Evolutionary conservation across 2,888 invertebrate species (phyloP).

Genomic region (Synergus laeviventris): DNA sequence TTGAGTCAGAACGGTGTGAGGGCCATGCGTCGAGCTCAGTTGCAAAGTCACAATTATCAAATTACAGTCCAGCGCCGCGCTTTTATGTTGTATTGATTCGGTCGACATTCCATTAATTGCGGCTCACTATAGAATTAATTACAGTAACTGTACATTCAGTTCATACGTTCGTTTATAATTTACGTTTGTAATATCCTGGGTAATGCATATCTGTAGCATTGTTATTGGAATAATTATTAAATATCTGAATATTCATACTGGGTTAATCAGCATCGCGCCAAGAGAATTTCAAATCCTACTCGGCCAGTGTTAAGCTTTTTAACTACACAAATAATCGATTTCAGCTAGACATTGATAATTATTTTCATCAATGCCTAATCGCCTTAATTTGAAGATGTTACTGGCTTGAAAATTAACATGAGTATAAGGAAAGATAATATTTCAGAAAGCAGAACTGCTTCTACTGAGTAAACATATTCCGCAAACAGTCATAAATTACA

Average conservation of each 20-base stretch:
- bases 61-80: constrained; percentile 16
- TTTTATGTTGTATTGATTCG: constrained; percentile 36
- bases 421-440: background rate
- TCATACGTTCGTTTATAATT: constrained; percentile 32
- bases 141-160: background rate
- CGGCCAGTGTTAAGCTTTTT: constrained; percentile 17
- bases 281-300: constrained; percentile 29
- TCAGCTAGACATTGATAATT: background rate
- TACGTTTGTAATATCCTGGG: constrained; percentile 39
- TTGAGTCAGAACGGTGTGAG: background rate
- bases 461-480: background rate
- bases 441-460: background rate
- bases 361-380: background rate
- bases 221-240: constrained; percentile 28
- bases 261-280: constrained; percentile 27
- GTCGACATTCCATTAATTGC: constrained; percentile 34
- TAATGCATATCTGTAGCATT: constrained; percentile 31
- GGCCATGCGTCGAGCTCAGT: background rate
- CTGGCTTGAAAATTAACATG: background rate
- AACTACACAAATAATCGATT: background rate
- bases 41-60: constrained; percentile 23
- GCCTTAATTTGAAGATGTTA: background rate
- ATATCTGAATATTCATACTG: constrained; percentile 37
- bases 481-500: background rate
- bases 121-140: constrained; percentile 31